These are phyloP conservation scores for Saccopteryx bilineata DNA, from an alignment of 2,113 vertebrate genomes.

Conservation along the genomic window DNA sequence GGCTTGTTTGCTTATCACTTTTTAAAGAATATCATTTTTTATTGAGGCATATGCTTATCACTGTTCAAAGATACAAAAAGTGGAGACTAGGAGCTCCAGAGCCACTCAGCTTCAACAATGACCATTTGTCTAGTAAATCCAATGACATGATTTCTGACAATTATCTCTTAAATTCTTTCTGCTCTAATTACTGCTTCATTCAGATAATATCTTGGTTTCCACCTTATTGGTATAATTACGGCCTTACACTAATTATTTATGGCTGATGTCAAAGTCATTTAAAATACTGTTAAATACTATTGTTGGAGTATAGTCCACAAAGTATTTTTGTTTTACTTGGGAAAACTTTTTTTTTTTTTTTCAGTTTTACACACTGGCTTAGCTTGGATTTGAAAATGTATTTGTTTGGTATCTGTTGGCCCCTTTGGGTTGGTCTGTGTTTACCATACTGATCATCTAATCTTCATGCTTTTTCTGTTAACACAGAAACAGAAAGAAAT, in stretches of 20 bases:
- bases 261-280: background rate
- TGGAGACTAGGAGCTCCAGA: background rate
- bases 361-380: slow-evolving; percentile 13
- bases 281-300: slow-evolving; percentile 19
- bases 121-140: background rate
- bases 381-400: background rate
- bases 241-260: slow-evolving; percentile 41
- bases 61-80: slow-evolving; percentile 5
- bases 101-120: slow-evolving; percentile 32
- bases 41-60: background rate
- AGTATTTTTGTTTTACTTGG: slow-evolving; percentile 38
- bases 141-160: background rate
- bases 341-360: background rate
- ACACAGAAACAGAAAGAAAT: slow-evolving; percentile 37
- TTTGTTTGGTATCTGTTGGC: background rate
- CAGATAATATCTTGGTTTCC: slow-evolving; percentile 33
- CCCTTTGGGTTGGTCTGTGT: background rate
- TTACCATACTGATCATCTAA: background rate
- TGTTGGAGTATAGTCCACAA: background rate
- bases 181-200: slow-evolving; percentile 16
- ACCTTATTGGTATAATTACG: slow-evolving; percentile 18
- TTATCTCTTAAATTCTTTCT: slow-evolving; percentile 13
- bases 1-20: background rate
- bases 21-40: background rate
- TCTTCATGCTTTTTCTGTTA: slow-evolving; percentile 12